phyloP scores from a whole-genome alignment of 1,140 invertebrate genomes.

The Berghia stephanieae region DNA sequence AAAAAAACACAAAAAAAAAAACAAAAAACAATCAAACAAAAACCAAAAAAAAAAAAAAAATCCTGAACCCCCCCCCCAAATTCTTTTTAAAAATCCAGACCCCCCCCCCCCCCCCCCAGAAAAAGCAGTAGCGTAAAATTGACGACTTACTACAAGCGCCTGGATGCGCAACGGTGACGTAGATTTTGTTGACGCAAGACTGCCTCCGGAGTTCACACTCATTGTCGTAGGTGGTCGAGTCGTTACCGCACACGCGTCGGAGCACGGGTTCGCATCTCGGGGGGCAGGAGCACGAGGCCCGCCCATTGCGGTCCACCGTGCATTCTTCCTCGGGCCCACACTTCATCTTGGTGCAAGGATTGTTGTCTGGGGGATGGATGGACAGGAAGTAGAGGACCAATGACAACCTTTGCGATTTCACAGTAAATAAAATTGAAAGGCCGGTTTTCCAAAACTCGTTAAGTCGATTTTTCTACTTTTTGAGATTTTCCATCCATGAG shows the following conservation, averaged over 20 bases:
- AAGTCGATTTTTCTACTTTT: too few relatives aligned
- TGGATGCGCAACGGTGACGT: constrained; percentile 78
- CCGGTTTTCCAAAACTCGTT: background rate
- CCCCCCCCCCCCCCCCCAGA: too few relatives aligned
- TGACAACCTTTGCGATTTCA: background rate
- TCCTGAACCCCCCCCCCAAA: too few relatives aligned
- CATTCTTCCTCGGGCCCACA: constrained; percentile 78
- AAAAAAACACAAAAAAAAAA: background rate
- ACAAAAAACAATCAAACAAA: too few relatives aligned
- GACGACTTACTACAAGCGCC: constrained; percentile 78
- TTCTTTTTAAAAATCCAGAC: background rate
- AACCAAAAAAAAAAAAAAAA: too few relatives aligned
- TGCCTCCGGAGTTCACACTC: constrained; percentile 75
- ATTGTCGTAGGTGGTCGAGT: constrained; percentile 76
- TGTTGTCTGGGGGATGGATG: constrained; percentile 51
- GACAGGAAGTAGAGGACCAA: too few relatives aligned
- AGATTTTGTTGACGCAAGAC: constrained; percentile 73
- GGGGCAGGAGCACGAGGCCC: constrained; percentile 82
- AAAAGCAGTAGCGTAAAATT: too few relatives aligned
- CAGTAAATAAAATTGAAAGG: background rate
- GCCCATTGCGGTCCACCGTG: constrained; percentile 82
- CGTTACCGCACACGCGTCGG: constrained; percentile 70
- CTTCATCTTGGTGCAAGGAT: constrained; percentile 52
- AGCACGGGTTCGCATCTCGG: constrained; percentile 81
- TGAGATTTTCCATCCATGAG: too few relatives aligned